These are phyloP conservation scores for Tor tambroides DNA, from an alignment of 2,113 vertebrate species.

Conservation along the genomic window DNA sequence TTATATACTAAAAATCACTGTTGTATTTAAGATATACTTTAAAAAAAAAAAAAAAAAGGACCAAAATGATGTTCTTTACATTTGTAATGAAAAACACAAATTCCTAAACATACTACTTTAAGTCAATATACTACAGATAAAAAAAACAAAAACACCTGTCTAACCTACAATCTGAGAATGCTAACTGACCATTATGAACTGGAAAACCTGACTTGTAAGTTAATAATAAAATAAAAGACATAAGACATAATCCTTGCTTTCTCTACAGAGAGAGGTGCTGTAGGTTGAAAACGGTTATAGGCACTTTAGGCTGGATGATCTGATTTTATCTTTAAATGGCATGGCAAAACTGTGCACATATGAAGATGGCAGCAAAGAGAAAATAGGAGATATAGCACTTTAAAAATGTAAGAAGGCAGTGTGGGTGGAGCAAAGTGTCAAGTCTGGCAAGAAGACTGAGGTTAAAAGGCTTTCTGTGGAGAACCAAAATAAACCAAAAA, in stretches of 20 bases:
- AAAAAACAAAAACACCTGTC: background rate
- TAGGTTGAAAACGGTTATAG: background rate
- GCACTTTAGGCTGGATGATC: background rate
- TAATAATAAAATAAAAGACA: background rate
- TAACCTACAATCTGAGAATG: background rate
- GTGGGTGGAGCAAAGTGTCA: constrained; percentile 7
- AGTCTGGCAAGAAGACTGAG: constrained; percentile 28
- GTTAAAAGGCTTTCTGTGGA: constrained; percentile 49
- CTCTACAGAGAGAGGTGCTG: background rate
- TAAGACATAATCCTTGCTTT: background rate
- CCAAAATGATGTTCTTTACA: background rate
- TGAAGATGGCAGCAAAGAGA: background rate
- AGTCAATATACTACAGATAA: too few species aligned
- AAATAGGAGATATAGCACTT: background rate
- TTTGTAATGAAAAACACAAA: background rate
- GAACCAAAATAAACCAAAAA: constrained; percentile 50
- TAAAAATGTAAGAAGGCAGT: constrained; percentile 20
- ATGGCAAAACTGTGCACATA: background rate
- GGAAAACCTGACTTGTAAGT: background rate
- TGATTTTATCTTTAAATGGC: background rate
- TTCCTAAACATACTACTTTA: background rate
- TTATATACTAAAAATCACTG: background rate
- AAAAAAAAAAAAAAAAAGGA: background rate
- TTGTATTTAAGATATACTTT: background rate
- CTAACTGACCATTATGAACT: background rate